phyloP scores from a whole-genome alignment of 2,888 invertebrate genomes.

The Junonia oenone region DNA sequence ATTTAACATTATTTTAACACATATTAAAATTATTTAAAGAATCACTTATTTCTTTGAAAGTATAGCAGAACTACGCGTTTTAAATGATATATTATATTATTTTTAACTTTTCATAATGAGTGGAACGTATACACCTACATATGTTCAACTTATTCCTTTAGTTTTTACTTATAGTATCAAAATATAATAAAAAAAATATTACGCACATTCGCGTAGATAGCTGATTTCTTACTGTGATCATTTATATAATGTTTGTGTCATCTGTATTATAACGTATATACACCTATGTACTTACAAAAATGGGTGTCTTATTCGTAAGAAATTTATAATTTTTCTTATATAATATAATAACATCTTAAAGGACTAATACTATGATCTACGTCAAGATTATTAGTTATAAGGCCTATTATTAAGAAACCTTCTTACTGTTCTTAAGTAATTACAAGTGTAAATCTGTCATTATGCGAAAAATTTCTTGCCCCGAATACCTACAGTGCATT shows the following conservation, averaged over 20 bases:
- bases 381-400: conserved; percentile 23
- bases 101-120: background rate
- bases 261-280: conserved; percentile 31
- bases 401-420: conserved; percentile 22
- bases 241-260: conserved; percentile 53
- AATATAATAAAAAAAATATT: conserved; percentile 57
- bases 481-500: background rate
- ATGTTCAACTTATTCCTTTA: conserved; percentile 16
- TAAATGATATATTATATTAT: background rate
- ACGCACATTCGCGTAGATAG: conserved; percentile 76
- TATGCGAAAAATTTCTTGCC: background rate
- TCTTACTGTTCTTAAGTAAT: conserved; percentile 10
- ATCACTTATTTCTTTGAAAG: background rate
- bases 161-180: conserved; percentile 37
- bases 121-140: no score
- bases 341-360: conserved; percentile 14
- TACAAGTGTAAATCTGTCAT: background rate
- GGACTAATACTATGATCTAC: conserved; percentile 17
- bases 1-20: background rate
- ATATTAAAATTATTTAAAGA: background rate
- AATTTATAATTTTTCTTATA: conserved; percentile 24
- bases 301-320: conserved; percentile 20
- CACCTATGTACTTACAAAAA: conserved; percentile 15
- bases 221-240: conserved; percentile 74
- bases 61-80: background rate